Evolutionary conservation across 2,888 invertebrate species (phyloP), one percentile per base, ranked within the genome.

Genomic region (Erebia palarica): DNA sequence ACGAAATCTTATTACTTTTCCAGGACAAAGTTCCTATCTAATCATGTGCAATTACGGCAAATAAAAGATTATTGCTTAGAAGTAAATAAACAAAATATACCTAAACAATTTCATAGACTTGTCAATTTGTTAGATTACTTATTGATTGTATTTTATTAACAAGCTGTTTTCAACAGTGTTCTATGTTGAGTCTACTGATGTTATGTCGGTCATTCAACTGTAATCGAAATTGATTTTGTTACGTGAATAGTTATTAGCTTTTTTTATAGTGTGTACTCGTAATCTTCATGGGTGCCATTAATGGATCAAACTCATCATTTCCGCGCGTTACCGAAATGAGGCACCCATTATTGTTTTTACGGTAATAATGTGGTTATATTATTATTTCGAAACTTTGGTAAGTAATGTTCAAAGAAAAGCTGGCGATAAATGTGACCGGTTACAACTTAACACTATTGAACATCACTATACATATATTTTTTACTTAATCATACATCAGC

Each of bases 261-360:
- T 86, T n/a, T 89, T 88, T 87, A 86, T 90, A 88, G 87, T 87
- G 88, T 86, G 85, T 88, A 86, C 89, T 87, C 80, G 85, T 88
- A 86, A 90, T 87, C 80, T 86, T 80, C 80, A 82, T 84, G 80
- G 81, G 82, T 81, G 83, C 84, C 81, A 88, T 90, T 89, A 89
- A 85, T 79, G 81, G 81, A 77, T 79, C 79, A 79, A 82, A 83
- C 79, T 81, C 83, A 86, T 85, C 82, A 85, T 86, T 86, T 87
- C 87, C 83, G 87, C 87, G 80, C 87, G 82, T 88, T 87, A 90
- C 87, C 82, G 83, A 87, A 90, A 88, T 85, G 82, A 74, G 78
- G 59, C 61, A 82, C 80, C 81, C 81, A 85, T 86, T 84, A 73
- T 82, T 82, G 86, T 89, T 90, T 87, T 90, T 87, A 83, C 86